A percentile compares a stretch with the other conserved stretches of the same genome.
Evolutionary conservation across 2,113 vertebrate species (phyloP).

Genomic region (Atrichornis clamosus): DNA sequence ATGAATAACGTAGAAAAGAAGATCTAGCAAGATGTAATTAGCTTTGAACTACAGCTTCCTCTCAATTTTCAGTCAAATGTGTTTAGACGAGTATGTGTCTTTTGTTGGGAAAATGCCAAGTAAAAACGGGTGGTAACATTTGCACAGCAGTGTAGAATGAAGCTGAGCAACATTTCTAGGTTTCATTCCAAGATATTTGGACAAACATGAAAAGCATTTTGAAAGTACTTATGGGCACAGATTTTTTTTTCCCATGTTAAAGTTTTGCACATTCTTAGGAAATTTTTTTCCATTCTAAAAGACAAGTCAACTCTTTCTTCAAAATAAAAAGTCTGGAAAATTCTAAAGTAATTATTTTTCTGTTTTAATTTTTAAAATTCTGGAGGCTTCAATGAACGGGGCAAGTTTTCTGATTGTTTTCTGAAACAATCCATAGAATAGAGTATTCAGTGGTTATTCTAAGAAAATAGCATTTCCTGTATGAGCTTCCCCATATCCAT

Average conservation of each 20-base stretch:
- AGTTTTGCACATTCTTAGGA: not conserved
- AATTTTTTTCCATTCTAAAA: not conserved
- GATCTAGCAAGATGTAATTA: conserved; percentile 8
- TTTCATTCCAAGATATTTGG: conserved; percentile 49
- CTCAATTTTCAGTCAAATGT: conserved; percentile 50
- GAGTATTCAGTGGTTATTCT: not conserved
- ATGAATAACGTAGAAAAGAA: conserved; percentile 41
- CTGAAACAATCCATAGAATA: not conserved
- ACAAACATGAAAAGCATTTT: conserved; percentile 40
- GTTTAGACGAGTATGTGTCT: conserved; percentile 17
- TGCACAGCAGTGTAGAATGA: conserved; percentile 14
- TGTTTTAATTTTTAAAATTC: not conserved
- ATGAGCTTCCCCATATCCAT: not conserved
- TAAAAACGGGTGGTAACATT: not conserved
- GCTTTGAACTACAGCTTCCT: conserved; percentile 36
- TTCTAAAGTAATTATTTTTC: not conserved
- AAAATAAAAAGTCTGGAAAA: not conserved
- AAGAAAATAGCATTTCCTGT: not conserved
- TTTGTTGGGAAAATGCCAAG: not conserved
- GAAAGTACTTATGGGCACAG: not conserved
- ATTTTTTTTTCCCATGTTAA: not conserved
- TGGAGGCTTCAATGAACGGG: not conserved
- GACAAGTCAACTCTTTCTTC: not conserved
- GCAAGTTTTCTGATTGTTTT: not conserved
- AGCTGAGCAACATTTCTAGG: conserved; percentile 10